Evolutionary conservation across 2,113 vertebrate genomes (phyloP).

Genomic region (Steatornis caripensis): DNA sequence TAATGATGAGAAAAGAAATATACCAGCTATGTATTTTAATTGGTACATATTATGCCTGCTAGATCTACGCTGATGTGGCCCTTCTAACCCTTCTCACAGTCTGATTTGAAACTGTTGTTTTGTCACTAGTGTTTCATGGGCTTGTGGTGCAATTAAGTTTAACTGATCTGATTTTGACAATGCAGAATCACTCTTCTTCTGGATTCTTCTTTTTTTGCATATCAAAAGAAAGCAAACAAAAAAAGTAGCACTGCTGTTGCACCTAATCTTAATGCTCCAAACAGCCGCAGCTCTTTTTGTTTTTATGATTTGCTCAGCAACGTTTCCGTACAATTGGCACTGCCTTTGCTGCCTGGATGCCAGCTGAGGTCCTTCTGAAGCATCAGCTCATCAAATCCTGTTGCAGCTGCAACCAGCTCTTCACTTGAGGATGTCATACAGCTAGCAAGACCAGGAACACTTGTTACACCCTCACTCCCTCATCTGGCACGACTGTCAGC

Average conservation of each 20-base stretch:
- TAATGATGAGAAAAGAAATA: background rate
- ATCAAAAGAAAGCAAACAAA: background rate
- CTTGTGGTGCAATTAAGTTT: background rate
- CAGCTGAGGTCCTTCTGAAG: background rate
- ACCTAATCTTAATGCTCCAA: background rate
- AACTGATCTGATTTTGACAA: background rate
- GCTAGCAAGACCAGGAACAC: background rate
- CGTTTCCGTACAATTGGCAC: background rate
- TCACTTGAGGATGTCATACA: background rate
- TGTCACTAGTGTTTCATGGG: background rate
- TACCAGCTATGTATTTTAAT: background rate
- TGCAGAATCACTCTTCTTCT: background rate
- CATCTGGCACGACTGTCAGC: background rate
- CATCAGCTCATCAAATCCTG: background rate
- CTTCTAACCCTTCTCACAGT: background rate
- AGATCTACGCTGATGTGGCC: background rate
- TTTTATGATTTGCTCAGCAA: background rate
- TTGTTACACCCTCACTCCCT: background rate
- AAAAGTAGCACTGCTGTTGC: background rate
- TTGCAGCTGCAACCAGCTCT: background rate
- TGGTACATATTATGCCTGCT: background rate
- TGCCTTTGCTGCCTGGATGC: background rate
- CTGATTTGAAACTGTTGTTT: background rate
- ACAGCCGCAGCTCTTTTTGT: background rate
- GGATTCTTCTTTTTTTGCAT: background rate